phyloP scores from a whole-genome alignment of 1,140 invertebrate genomes.

The Micrasema longulum region DNA sequence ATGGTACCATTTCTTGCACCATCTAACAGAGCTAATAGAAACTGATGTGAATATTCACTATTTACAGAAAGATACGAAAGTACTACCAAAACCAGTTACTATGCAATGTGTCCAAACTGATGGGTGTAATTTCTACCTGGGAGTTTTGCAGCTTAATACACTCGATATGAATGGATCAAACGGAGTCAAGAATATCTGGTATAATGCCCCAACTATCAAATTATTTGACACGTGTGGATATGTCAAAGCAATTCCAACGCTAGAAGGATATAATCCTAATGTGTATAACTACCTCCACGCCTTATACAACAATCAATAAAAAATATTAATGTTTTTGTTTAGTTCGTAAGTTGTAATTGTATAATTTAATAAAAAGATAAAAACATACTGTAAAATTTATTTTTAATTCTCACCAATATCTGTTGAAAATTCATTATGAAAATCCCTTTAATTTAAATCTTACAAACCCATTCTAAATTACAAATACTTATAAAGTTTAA shows the following conservation, averaged over 20 bases:
- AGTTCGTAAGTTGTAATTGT: no score
- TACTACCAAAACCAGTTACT: constrained; percentile 81
- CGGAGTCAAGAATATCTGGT: constrained; percentile 84
- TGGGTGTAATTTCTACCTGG: constrained; percentile 81
- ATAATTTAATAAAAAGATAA: no score
- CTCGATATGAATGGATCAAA: constrained; percentile 73
- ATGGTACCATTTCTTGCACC: no score
- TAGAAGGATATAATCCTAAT: constrained; percentile 81
- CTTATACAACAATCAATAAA: constrained; percentile 76
- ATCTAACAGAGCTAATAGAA: no score
- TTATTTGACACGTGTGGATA: constrained; percentile 78
- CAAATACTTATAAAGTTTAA: no score
- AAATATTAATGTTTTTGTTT: no score
- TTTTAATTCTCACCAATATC: no score
- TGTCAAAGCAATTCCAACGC: constrained; percentile 71
- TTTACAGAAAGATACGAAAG: constrained; percentile 72
- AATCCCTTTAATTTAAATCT: no score
- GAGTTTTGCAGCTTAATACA: constrained; percentile 88
- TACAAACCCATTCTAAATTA: no score
- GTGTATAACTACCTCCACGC: constrained; percentile 82
- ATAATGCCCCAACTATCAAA: constrained; percentile 73
- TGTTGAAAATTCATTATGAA: no score
- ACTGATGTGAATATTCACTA: constrained; percentile 31
- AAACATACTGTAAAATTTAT: no score
- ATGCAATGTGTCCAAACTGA: constrained; percentile 85